Evolutionary conservation across 35 echinoderm and acorn worm genomes (phyloP), one percentile per base, ranked within the genome.

Genomic region (Anneissia japonica): DNA sequence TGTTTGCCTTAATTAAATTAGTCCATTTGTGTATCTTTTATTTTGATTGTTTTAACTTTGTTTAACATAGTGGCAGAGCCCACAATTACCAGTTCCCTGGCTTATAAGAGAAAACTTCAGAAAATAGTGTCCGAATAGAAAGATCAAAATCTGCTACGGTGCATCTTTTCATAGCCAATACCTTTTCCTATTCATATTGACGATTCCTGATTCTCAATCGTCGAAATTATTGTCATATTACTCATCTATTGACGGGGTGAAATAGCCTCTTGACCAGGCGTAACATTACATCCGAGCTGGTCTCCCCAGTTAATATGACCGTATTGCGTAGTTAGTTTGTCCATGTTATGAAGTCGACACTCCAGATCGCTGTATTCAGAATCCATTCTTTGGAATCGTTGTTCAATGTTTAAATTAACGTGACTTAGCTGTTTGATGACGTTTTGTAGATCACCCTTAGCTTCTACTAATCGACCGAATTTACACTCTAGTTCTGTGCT

Each of bases 371-470:
- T 86, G 72, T 91, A 95, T 77, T 95, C 93, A 30, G 80, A 88
- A 80, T 95, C 93, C 93, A 95, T 81, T 72, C 82, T 91, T 36
- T 95, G 86, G 38, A 95, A 95, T 26, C 93, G 74, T 56, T 56
- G 36, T 21, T 95, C 93, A 39, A 95, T 95, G 79, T 91, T 84
- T 7, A 77, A 41, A 39, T 95, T 91, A 55, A 95, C 83, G 29
- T 73, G 72, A 41, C 79, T 95, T 23, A 95, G 82, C 72, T 91
- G 85, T 36, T 74, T 78, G 21, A 95, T 82, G 35, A 95, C 85
- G 17, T 83, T 82, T 35, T 95, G 93, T 26, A 95, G 78, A 37
- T 91, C 93, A n/a, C 80, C 72, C 37, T 95, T 95, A 38, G 85
- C 86, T 16, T 39, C 46, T 3, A 95, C 76, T 4, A 95, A 36